Evolutionary conservation across 2,797 vertebrate species (phyloP).

Genomic region (Mallotus villosus): DNA sequence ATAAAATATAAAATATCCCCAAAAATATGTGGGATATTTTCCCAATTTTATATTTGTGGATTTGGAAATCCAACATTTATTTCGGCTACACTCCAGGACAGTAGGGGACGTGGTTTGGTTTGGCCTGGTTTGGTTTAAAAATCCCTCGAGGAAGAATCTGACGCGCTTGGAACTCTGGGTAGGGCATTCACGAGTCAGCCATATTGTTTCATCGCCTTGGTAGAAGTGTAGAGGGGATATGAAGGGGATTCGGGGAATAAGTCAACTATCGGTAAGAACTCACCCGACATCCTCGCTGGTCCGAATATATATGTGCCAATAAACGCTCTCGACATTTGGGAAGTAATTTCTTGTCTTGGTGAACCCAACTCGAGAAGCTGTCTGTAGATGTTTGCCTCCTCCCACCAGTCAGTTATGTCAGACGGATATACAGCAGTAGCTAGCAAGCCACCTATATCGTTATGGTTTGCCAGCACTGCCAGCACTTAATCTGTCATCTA

Average conservation of each 20-base stretch:
- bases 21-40: too few relatives aligned
- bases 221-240: slow-evolving; percentile 69
- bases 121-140: too few relatives aligned
- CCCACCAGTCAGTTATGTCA: too few relatives aligned
- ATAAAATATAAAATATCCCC: too few relatives aligned
- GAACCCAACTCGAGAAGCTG: too few relatives aligned
- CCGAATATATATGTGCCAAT: neutral
- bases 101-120: slow-evolving; percentile 39
- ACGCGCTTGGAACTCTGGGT: slow-evolving; percentile 68
- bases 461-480: too few relatives aligned
- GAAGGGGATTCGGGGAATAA: slow-evolving; percentile 78
- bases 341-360: neutral
- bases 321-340: neutral
- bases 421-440: too few relatives aligned
- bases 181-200: slow-evolving; percentile 71
- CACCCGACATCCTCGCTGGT: neutral
- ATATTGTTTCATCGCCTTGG: slow-evolving; percentile 65
- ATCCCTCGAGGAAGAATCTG: slow-evolving; percentile 7
- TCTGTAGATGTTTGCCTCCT: too few relatives aligned
- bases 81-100: slow-evolving; percentile 18
- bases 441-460: too few relatives aligned
- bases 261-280: slow-evolving; percentile 71
- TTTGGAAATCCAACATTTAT: neutral
- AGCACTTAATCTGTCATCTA: neutral
- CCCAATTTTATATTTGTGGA: too few relatives aligned